Conservation (phyloP, 2,797 vertebrate species). For the Tiaroga cobitis region DNA sequence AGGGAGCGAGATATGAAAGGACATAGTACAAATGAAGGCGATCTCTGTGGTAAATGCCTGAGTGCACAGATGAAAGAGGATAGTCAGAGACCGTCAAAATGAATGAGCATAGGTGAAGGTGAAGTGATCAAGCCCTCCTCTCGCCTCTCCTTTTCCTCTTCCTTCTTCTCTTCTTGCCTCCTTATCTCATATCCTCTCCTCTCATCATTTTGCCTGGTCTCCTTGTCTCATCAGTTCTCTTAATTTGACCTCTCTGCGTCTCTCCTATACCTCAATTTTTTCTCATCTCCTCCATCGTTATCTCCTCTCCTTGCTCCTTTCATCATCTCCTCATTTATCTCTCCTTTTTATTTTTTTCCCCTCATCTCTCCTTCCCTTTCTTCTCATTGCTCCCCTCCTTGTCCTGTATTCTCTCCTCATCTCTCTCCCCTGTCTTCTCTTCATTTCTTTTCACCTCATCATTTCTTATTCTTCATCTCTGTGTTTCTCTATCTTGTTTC, state of each 20-base stretch:
- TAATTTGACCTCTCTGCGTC: background rate
- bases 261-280: background rate
- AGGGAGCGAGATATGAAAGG: constrained; percentile 29
- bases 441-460: background rate
- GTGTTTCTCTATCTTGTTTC: background rate
- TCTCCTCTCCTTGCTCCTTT: background rate
- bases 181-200: background rate
- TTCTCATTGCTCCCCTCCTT: background rate
- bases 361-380: background rate
- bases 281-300: background rate
- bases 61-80: constrained; percentile 56
- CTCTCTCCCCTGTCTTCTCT: background rate
- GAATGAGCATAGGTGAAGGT: constrained; percentile 26
- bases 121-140: constrained; percentile 4
- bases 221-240: background rate
- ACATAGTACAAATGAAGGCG: constrained; percentile 36
- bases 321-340: background rate
- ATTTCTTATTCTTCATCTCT: background rate
- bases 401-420: background rate
- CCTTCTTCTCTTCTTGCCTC: background rate
- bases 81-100: constrained; percentile 13
- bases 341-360: background rate
- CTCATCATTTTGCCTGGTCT: background rate
- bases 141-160: background rate
- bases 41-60: constrained; percentile 57